These are phyloP conservation scores for Aphis craccivora DNA, from an alignment of 1,140 invertebrate genomes.

Conservation along the genomic window DNA sequence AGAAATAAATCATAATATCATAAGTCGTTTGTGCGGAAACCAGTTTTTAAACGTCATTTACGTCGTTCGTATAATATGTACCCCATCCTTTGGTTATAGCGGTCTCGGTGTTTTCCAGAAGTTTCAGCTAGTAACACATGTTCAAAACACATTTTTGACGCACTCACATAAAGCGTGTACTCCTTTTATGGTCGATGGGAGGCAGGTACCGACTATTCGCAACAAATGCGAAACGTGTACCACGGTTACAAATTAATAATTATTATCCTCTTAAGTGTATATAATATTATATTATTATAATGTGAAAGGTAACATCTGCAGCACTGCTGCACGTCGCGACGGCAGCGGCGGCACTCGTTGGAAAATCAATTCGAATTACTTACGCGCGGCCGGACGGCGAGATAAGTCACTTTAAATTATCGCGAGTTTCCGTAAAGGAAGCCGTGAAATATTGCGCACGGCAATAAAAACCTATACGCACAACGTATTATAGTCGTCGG, in stretches of 20 bases:
- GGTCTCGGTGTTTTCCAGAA: not conserved
- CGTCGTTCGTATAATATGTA: not conserved
- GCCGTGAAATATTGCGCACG: not conserved
- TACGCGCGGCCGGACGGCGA: not conserved
- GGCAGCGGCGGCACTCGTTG: not conserved
- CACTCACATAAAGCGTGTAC: not conserved
- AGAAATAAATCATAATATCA: not conserved
- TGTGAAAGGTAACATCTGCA: not conserved
- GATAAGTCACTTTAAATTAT: constrained; percentile 44
- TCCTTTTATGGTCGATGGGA: not conserved
- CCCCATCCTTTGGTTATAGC: not conserved
- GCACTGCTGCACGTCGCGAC: not conserved
- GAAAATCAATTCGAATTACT: constrained; percentile 37
- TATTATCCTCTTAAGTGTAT: not conserved
- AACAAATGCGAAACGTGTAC: not conserved
- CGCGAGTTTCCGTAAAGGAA: not conserved
- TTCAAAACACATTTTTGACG: not conserved
- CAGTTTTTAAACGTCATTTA: not conserved
- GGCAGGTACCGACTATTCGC: not conserved
- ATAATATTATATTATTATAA: not conserved
- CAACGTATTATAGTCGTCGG: not conserved
- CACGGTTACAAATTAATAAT: not conserved
- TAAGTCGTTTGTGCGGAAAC: not conserved
- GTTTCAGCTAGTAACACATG: not conserved
- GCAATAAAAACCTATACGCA: constrained; percentile 3